Percentiles rank a stretch among this genome's conserved stretches.
Evolutionary conservation across 1,140 invertebrate species (phyloP).

Genomic region (Macrotrachela quadricornifera): DNA sequence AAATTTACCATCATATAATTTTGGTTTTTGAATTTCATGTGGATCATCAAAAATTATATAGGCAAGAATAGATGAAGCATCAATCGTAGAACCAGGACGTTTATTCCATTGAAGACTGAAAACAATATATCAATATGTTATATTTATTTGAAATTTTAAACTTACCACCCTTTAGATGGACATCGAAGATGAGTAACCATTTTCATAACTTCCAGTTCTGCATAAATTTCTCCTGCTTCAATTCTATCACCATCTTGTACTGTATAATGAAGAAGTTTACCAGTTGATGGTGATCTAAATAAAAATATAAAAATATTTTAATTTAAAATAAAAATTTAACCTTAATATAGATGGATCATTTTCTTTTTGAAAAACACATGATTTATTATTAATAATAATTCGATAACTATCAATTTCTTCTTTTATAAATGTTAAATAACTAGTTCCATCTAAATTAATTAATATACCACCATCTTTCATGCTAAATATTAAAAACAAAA

Average conservation of each 20-base stretch:
- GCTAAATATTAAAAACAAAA: too few species aligned
- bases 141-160: background rate
- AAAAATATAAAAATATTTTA: too few species aligned
- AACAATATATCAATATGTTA: too few species aligned
- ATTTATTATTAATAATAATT: slow-evolving; percentile 89
- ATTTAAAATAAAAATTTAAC: too few species aligned
- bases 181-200: slow-evolving; percentile 79
- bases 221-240: slow-evolving; percentile 65
- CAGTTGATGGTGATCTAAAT: slow-evolving; percentile 64
- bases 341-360: slow-evolving; percentile 70
- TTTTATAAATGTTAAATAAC: slow-evolving; percentile 88
- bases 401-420: slow-evolving; percentile 89
- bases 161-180: slow-evolving; percentile 40
- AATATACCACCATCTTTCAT: slow-evolving; percentile 42
- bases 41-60: slow-evolving; percentile 74
- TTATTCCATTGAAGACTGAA: slow-evolving; percentile 55
- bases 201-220: slow-evolving; percentile 99
- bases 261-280: slow-evolving; percentile 71
- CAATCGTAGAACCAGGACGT: slow-evolving; percentile 76
- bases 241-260: slow-evolving; percentile 86
- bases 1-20: slow-evolving; percentile 47
- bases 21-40: slow-evolving; percentile 44
- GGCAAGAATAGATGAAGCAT: slow-evolving; percentile 69
- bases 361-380: slow-evolving; percentile 92
- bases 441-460: slow-evolving; percentile 69